These are phyloP conservation scores for Lophochroa leadbeateri DNA, from an alignment of 2,113 vertebrate species.

Conservation along the genomic window DNA sequence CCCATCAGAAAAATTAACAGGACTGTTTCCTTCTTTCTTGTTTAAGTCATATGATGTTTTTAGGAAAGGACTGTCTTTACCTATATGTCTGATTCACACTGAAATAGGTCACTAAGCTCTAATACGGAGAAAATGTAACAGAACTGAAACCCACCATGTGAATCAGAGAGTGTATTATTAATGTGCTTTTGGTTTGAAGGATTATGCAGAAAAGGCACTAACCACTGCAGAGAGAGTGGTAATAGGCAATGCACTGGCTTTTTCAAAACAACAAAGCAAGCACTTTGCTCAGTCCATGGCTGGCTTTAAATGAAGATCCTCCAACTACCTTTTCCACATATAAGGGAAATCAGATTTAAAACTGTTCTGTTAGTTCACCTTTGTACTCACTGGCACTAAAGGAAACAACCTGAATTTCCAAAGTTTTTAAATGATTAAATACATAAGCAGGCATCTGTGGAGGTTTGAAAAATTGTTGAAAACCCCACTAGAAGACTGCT, in stretches of 20 bases:
- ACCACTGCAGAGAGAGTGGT: not conserved
- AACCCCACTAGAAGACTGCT: not conserved
- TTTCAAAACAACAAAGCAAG: not conserved
- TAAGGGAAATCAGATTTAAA: not conserved
- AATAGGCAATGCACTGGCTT: not conserved
- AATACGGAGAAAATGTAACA: not conserved
- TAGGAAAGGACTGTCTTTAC: not conserved
- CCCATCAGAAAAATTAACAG: not conserved
- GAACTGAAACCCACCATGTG: not conserved
- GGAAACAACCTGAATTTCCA: not conserved
- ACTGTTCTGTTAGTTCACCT: not conserved
- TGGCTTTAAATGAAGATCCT: not conserved
- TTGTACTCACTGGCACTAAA: not conserved
- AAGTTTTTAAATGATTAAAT: not conserved
- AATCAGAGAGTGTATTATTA: not conserved
- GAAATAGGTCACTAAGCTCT: not conserved
- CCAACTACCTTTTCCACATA: not conserved
- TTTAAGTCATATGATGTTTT: not conserved
- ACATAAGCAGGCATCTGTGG: not conserved
- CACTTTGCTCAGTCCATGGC: not conserved
- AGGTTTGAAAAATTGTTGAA: not conserved
- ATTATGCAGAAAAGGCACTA: not conserved
- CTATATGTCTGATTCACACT: not conserved
- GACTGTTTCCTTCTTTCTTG: not conserved
- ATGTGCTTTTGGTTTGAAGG: not conserved